A percentile compares a stretch with the other conserved stretches of the same genome.
Evolutionary conservation across 1,140 invertebrate species (phyloP).

Genomic region (Galleria mellonella): DNA sequence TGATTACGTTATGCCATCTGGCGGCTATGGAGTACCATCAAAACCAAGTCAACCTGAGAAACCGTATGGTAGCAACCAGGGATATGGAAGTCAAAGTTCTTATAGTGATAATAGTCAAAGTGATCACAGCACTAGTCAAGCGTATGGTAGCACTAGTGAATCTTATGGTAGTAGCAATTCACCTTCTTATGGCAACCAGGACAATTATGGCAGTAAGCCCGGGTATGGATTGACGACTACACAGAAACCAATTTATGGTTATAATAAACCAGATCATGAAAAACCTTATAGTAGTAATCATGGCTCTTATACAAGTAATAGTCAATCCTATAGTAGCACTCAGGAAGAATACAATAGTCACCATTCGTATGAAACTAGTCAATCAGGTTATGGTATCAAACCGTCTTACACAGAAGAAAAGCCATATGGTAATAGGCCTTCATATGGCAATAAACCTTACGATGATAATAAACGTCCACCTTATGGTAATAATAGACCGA

Average conservation of each 20-base stretch:
- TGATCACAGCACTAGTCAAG: not conserved
- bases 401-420: constrained; percentile 11
- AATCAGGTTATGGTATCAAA: constrained; percentile 3
- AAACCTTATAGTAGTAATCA: constrained; percentile 5
- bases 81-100: constrained; percentile 7
- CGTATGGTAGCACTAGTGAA: constrained; percentile 6
- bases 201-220: not conserved
- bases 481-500: constrained; percentile 10
- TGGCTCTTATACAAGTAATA: constrained; percentile 9
- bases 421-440: constrained; percentile 3
- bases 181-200: not conserved
- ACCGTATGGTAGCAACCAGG: constrained; percentile 10
- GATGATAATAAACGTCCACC: constrained; percentile 4
- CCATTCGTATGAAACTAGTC: not conserved
- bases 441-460: not conserved
- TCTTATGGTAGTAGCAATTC: constrained; percentile 7
- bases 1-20: constrained; percentile 1
- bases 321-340: constrained; percentile 7
- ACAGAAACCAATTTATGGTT: not conserved
- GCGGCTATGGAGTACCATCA: constrained; percentile 1
- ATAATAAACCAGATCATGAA: not conserved
- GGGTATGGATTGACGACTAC: not conserved
- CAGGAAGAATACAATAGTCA: constrained; percentile 5
- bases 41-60: constrained; percentile 12
- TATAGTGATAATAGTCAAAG: constrained; percentile 8